Evolutionary conservation across 2,797 vertebrate species (phyloP).

Genomic region (Ctenosaura bakeri): DNA sequence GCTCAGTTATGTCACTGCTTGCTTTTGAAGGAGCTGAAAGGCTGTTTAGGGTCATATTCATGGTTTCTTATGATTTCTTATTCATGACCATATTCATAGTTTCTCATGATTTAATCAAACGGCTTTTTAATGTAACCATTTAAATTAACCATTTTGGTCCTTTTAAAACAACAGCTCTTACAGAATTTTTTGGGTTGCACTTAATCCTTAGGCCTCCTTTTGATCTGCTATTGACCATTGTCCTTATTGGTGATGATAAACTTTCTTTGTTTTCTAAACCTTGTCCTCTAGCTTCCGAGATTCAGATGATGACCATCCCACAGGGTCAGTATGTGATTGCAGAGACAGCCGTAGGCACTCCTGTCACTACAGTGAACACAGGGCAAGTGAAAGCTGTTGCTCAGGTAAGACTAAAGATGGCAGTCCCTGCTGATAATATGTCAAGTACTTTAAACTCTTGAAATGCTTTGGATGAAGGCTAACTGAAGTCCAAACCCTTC

Average conservation of each 20-base stretch:
- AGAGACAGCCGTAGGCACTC: constrained; percentile 87
- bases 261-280: constrained; percentile 32
- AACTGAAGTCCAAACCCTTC: not conserved
- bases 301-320: constrained; percentile 98
- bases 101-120: too few relatives aligned
- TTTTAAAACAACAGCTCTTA: not conserved
- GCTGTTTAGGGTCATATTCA: not conserved
- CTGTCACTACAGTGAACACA: constrained; percentile 87
- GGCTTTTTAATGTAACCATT: too few relatives aligned
- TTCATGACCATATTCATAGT: too few relatives aligned
- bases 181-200: not conserved
- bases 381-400: constrained; percentile 94
- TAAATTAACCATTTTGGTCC: not conserved
- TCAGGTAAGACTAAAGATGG: constrained; percentile 72
- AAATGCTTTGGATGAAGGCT: not conserved
- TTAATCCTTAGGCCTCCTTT: not conserved
- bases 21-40: not conserved
- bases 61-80: not conserved
- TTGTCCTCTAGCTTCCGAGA: constrained; percentile 90
- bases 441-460: not conserved
- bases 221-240: not conserved
- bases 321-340: constrained; percentile 96
- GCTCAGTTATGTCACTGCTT: not conserved
- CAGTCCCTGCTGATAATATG: not conserved
- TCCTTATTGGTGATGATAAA: constrained; percentile 38